Evolutionary conservation across 2,888 invertebrate species (phyloP), one percentile per base, ranked within the genome.

Genomic region (Melipona beecheii): DNA sequence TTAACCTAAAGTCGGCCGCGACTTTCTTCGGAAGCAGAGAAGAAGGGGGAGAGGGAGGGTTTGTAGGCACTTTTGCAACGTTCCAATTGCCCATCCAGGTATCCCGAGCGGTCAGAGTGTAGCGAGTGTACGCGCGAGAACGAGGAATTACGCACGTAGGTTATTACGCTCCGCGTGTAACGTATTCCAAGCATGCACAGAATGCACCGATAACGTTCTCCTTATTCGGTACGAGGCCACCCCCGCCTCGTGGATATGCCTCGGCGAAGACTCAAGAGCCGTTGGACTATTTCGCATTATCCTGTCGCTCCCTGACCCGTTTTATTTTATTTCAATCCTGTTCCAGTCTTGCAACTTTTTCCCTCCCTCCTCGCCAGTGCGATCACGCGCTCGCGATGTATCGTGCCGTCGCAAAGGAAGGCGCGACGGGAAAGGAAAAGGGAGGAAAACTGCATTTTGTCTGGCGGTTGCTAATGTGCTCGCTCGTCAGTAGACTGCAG

Each of bases 191-290:
- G 68, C 75, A 68, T 62, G 66, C 68, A 21, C 50, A 43, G 75
- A 75, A 78, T 75, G 50, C 68, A 70, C 9, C 68, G 62, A 56
- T 70, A 80, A 78, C 60, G 66, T 75, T 27, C 75, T 50, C 75
- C 66, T 52, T 78, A 68, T 60, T 60, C 66, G 13, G 24, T 52
- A 17, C 9, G 27, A 54, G 5, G 49, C 27, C 27, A 2, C 60
- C 27, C 21, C 27, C n/a, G 31, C 27, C n/a, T n/a, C n/a, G 31
- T 13, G 27, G 36, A 71, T 27, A 50, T 71, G 65, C 43, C 64
- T 73, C 31, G 15, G 36, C 49, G 49, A 31, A 43, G 49, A 62
- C 21, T 43, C 58, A 43, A 56, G 66, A 43, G n/a, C 70, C 50
- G 58, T 75, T 75, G 66, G 24, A 70, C 58, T 54, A 9, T 64